Evolutionary conservation across 2,113 vertebrate species (phyloP), one percentile per base, ranked within the genome.

Genomic region (Microtus pennsylvanicus): DNA sequence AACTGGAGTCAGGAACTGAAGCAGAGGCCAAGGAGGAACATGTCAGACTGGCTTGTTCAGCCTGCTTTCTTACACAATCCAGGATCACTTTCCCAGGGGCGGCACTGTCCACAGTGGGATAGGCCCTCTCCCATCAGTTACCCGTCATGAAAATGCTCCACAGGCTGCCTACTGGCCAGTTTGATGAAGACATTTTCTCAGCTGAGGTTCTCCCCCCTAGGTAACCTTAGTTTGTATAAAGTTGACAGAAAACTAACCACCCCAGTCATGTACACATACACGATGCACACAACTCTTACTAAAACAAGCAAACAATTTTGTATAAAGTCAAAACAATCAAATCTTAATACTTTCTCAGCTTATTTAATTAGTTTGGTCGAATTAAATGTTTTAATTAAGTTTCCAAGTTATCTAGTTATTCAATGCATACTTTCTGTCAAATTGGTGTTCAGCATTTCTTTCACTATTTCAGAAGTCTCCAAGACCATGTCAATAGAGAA

Each of bases 331-430:
- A 72, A 82, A 82, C 14, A 82, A 89, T 58, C 22, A 81, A 75
- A 28, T 70, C 26, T 67, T 85, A 92, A 6, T 70, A 63, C 38
- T 42, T 75, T 75, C 28, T 82, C 35, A 90, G 55, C 50, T 83
- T 91, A 90, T 75, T 55, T 47, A 52, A 85, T 38, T 42, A 47
- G 81, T 67, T 72, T 2, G 17, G 63, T 78, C 26, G 26, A 69
- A 22, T 83, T 94, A 86, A 5, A 1, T 69, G 17, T 94, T 4
- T 92, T 94, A 95, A 93, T 92, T 94, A 95, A 93, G 5, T 30
- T 88, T 65, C 52, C 78, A 17, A 78, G 74, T 91, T 76, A 55
- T 30, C 76, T 87, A 89, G 50, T 33, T 96, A 85, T 91, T 80
- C 86, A 96, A 45, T 74, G 50, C 61, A 82, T 87, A 92, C 65